A percentile compares a stretch with the other conserved stretches of the same genome.
Evolutionary conservation across 2,888 invertebrate genomes (phyloP).

Genomic region (Sinopyrophorus schimmeli): DNA sequence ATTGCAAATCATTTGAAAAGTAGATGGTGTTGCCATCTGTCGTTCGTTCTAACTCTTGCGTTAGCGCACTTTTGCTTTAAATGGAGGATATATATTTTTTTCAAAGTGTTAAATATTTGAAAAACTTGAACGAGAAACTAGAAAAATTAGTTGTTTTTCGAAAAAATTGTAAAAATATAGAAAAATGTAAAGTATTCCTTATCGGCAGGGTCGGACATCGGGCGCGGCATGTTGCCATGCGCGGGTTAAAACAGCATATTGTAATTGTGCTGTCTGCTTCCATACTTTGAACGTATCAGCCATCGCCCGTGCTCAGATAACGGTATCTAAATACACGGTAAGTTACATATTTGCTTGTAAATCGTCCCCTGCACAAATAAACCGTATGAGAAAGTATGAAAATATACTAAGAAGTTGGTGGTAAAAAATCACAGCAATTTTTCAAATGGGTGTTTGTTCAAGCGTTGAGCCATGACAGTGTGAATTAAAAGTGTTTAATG

Average conservation of each 20-base stretch:
- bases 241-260: slow-evolving; percentile 37
- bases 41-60: too few relatives aligned
- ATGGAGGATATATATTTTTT: too few relatives aligned
- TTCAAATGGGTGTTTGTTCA: slow-evolving; percentile 42
- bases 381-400: slow-evolving; percentile 38
- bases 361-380: slow-evolving; percentile 40
- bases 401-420: slow-evolving; percentile 40
- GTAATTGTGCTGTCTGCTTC: slow-evolving; percentile 30
- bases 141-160: too few relatives aligned
- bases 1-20: too few relatives aligned
- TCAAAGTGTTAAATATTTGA: too few relatives aligned
- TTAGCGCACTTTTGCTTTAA: too few relatives aligned
- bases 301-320: slow-evolving; percentile 42
- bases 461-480: slow-evolving; percentile 54
- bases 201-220: slow-evolving; percentile 34
- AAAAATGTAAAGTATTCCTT: slow-evolving; percentile 5
- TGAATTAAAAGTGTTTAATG: slow-evolving; percentile 51
- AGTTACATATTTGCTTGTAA: slow-evolving; percentile 44
- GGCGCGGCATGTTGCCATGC: slow-evolving; percentile 48
- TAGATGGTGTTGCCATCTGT: too few relatives aligned
- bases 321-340: slow-evolving; percentile 41
- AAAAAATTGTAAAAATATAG: too few relatives aligned
- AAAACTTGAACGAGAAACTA: too few relatives aligned
- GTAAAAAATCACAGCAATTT: slow-evolving; percentile 42
- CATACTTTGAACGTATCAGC: slow-evolving; percentile 33